Evolutionary conservation across 2,113 vertebrate species (phyloP).

Genomic region (Okapia johnstoni): DNA sequence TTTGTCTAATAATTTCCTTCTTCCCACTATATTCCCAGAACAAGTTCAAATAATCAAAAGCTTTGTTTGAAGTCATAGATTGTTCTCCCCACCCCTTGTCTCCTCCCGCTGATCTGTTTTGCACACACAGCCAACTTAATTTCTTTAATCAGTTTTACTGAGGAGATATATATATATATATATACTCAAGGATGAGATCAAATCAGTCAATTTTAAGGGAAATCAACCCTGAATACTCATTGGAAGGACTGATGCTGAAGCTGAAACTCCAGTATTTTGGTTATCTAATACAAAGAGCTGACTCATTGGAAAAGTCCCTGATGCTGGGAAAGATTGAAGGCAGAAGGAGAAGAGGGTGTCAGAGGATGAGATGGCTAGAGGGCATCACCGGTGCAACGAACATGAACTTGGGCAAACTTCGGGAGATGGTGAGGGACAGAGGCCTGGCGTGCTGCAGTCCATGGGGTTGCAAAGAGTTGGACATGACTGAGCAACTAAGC

Average conservation of each 20-base stretch:
- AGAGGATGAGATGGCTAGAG: not conserved
- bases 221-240: not conserved
- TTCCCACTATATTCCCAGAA: not conserved
- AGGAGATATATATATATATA: not conserved
- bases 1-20: not conserved
- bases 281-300: not conserved
- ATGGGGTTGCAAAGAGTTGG: fast-evolving
- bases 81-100: not conserved
- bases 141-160: not conserved
- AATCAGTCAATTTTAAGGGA: not conserved
- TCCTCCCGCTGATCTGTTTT: not conserved
- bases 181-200: not conserved
- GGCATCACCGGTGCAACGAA: not conserved
- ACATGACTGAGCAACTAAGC: not conserved
- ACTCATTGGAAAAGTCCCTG: not conserved
- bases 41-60: not conserved
- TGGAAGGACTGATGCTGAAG: not conserved
- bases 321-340: not conserved
- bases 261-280: not conserved
- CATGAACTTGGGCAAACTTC: not conserved
- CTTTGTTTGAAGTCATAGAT: not conserved
- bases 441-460: not conserved
- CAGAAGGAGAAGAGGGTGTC: not conserved
- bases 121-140: not conserved
- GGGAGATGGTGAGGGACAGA: not conserved